These are phyloP conservation scores for Diglossa cyanea DNA, from an alignment of 2,797 vertebrate species.

Conservation along the genomic window DNA sequence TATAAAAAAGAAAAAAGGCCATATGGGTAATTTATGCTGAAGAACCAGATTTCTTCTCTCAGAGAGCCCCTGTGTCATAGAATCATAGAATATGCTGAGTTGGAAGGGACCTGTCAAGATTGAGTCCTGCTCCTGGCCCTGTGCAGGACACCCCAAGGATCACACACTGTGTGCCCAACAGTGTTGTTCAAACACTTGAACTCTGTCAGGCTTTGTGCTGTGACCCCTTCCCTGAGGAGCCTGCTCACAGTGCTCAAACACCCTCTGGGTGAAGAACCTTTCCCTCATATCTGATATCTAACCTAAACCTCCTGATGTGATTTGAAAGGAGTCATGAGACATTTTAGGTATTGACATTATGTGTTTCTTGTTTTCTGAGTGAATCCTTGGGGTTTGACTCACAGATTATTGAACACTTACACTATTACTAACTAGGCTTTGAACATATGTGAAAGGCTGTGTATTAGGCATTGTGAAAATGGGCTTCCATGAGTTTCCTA, in stretches of 20 bases:
- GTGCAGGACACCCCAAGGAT: not conserved
- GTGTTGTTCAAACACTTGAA: not conserved
- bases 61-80: not conserved
- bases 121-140: not conserved
- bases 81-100: not conserved
- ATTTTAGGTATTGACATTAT: not conserved
- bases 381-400: not conserved
- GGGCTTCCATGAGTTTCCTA: not conserved
- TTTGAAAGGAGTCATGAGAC: not conserved
- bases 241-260: not conserved
- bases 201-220: not conserved
- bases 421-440: not conserved
- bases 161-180: not conserved
- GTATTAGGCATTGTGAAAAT: not conserved
- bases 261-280: not conserved
- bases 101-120: not conserved
- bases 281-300: not conserved
- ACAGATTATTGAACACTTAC: not conserved
- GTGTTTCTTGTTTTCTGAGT: not conserved
- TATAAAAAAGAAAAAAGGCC: not conserved
- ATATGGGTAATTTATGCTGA: not conserved
- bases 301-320: not conserved
- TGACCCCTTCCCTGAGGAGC: not conserved
- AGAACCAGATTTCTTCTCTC: not conserved
- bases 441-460: not conserved